phyloP scores from a whole-genome alignment of 2,888 invertebrate species.

The Drosophila antonietae region DNA sequence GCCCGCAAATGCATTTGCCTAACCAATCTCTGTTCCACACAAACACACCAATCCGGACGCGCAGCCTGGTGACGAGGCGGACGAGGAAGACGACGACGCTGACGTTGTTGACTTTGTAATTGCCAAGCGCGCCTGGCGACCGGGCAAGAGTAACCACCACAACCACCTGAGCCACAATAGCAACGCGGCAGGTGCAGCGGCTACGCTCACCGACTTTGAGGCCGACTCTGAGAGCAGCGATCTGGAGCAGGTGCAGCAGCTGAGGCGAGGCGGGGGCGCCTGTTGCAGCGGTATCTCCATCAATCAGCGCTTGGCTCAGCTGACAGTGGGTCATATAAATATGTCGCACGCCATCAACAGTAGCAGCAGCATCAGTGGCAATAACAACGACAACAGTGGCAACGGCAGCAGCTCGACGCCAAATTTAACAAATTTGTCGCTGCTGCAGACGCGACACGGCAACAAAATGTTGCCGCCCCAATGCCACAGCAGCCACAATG shows the following conservation, averaged over 20 bases:
- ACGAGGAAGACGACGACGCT: slow-evolving; percentile 75
- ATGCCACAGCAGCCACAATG: slow-evolving; percentile 31
- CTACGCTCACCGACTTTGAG: slow-evolving; percentile 86
- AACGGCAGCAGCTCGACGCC: slow-evolving; percentile 52
- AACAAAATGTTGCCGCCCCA: slow-evolving; percentile 70
- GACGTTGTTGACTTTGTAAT: slow-evolving; percentile 75
- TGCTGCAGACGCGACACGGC: slow-evolving; percentile 61
- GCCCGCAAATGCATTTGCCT: slow-evolving; percentile 56
- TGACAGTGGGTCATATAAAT: slow-evolving; percentile 34
- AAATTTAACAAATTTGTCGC: slow-evolving; percentile 43
- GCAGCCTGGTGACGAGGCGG: slow-evolving; percentile 82
- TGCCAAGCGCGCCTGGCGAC: slow-evolving; percentile 71
- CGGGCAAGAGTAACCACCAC: slow-evolving; percentile 44
- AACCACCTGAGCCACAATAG: slow-evolving; percentile 10
- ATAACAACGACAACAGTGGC: slow-evolving; percentile 33
- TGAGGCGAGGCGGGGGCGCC: slow-evolving; percentile 44
- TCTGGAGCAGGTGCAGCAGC: slow-evolving; percentile 83
- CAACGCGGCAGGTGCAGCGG: slow-evolving; percentile 51
- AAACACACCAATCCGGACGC: slow-evolving; percentile 5
- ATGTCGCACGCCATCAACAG: slow-evolving; percentile 50
- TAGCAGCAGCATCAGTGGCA: slow-evolving; percentile 41
- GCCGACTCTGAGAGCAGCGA: slow-evolving; percentile 87
- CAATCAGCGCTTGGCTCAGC: slow-evolving; percentile 31
- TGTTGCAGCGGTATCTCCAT: slow-evolving; percentile 14
- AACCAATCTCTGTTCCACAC: slow-evolving; percentile 47